Evolutionary conservation across 1,140 invertebrate genomes (phyloP), one percentile per base, ranked within the genome.

Genomic region (Pectinophora gossypiella): DNA sequence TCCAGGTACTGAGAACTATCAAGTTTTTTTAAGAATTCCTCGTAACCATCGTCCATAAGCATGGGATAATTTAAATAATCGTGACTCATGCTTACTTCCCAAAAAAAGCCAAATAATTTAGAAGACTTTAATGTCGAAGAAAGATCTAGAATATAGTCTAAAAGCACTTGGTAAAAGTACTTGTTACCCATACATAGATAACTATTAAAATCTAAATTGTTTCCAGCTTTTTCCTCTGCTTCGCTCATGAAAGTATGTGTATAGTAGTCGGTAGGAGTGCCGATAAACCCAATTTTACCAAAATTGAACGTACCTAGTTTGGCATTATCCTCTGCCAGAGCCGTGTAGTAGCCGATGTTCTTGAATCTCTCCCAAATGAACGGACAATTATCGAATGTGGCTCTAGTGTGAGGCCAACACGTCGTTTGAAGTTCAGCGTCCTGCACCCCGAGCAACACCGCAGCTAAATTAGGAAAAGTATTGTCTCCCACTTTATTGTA

Each of bases 401-500:
- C 72, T 54, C 27, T 88, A 67, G 60, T 91, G 89, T 54, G 63
- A 0, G 88, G 88, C 83, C 91, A 91, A 60, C 94, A 95, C 0
- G 74, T 79, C n/a, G 82, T 77, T 47, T 88, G 87, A 19, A 95
- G 60, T 59, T 93, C 93, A 1, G 82, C 75, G 15, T 89, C 89
- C 23, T 78, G 90, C 13, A 92, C 65, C 0, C 95, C 95, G 1
- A 91, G 92, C 0, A 96, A 72, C 6, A 94, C 82, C 0, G 95
- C 91, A 0, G 95, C 89, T 20, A 96, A 61, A 76, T 97, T 97
- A 0, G 94, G 94, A 71, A 94, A 96, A 0, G 95, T 96, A 68
- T 96, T 96, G 65, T 95, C 94, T 0, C 90, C 95, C 3, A 95
- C 91, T 88, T 96, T 96, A 60, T 94, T 95, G 73, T 94, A 96